Percentiles rank a stretch among this genome's conserved stretches.
Conservation (phyloP, 2,113 vertebrate species). For the Pseudopipra pipra region DNA sequence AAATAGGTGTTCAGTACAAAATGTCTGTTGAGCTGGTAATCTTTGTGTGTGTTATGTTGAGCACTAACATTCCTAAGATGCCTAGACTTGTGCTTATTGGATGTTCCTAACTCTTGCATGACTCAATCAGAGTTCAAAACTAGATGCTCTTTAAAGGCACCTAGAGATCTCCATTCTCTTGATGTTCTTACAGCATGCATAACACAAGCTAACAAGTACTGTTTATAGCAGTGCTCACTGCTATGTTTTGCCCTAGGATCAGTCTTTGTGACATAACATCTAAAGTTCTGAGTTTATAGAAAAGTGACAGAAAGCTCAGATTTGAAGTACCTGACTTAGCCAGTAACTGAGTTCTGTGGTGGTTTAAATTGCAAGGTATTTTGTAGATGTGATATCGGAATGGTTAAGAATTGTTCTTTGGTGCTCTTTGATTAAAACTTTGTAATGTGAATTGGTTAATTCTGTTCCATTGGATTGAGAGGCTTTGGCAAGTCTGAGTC, state of each 20-base stretch:
- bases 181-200: background rate
- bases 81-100: background rate
- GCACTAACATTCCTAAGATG: background rate
- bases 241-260: background rate
- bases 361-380: background rate
- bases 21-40: background rate
- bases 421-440: background rate
- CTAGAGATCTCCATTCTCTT: background rate
- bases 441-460: background rate
- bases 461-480: background rate
- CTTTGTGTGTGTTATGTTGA: background rate
- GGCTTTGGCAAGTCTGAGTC: background rate
- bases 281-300: background rate
- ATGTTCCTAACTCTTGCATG: background rate
- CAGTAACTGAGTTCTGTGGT: background rate
- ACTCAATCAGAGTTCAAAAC: background rate
- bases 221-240: background rate
- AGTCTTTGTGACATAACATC: background rate
- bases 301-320: background rate
- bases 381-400: background rate
- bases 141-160: background rate
- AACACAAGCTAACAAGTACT: background rate
- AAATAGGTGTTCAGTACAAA: background rate
- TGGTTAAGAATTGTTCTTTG: background rate
- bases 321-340: background rate